Conservation (phyloP, 2,888 invertebrate species). For the Branchellion lobata region DNA sequence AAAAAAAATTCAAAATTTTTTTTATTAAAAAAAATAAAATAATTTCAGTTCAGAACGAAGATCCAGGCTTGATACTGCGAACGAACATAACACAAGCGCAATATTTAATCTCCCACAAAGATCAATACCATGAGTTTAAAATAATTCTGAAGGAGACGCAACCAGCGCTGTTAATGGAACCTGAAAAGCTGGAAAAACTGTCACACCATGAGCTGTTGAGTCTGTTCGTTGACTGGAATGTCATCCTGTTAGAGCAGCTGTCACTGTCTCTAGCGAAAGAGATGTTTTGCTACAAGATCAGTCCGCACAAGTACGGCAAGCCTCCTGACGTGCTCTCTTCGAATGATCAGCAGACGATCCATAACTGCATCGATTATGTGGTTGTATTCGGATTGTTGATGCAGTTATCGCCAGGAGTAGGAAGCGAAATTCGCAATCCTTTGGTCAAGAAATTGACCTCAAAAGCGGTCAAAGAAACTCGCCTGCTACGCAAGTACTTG, state of each 20-base stretch:
- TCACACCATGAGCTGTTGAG: neutral
- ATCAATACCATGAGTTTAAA: neutral
- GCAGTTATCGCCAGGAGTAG: neutral
- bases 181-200: neutral
- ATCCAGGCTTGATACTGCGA: neutral
- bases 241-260: neutral
- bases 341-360: neutral
- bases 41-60: neutral
- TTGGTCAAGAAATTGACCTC: neutral
- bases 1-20: too few species aligned
- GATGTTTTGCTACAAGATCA: neutral
- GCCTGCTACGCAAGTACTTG: too few species aligned
- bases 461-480: too few species aligned
- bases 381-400: neutral
- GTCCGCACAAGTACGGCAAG: neutral
- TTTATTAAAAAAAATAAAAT: too few species aligned
- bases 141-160: neutral
- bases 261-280: neutral
- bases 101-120: neutral
- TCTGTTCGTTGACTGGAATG: neutral
- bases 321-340: neutral
- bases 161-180: neutral
- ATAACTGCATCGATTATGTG: conserved; percentile 3
- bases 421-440: neutral
- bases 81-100: neutral